These are phyloP conservation scores for Neosilurus mollespiculum DNA, from an alignment of 2,797 vertebrate genomes.

Conservation along the genomic window DNA sequence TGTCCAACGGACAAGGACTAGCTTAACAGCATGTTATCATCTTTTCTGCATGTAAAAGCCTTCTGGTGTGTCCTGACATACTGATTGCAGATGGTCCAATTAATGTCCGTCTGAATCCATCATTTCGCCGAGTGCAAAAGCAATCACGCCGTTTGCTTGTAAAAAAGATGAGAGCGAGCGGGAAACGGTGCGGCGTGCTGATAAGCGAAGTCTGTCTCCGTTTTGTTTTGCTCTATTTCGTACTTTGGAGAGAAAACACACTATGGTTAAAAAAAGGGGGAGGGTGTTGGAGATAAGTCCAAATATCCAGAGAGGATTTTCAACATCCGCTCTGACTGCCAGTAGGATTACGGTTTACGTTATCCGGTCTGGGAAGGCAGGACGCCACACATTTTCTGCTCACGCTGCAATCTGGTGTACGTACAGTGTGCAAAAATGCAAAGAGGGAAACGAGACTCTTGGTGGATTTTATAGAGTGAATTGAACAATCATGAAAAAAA, in stretches of 20 bases:
- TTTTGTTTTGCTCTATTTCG: slow-evolving; percentile 20
- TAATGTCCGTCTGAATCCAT: slow-evolving; percentile 8
- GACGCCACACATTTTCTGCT: not conserved
- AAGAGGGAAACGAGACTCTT: not conserved
- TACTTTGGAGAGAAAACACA: slow-evolving; percentile 14
- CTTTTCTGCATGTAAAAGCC: slow-evolving; percentile 18
- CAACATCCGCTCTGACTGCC: not conserved
- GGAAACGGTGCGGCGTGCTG: slow-evolving; percentile 12
- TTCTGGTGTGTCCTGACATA: slow-evolving; percentile 23
- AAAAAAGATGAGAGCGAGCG: not conserved
- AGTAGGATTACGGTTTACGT: not conserved
- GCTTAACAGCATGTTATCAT: slow-evolving; percentile 27
- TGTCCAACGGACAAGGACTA: not conserved
- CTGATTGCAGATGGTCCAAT: slow-evolving; percentile 32
- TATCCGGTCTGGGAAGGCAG: not conserved
- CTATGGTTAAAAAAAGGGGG: not conserved
- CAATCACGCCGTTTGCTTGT: slow-evolving; percentile 1
- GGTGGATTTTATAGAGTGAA: not conserved
- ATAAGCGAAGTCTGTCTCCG: slow-evolving; percentile 9
- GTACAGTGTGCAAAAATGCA: not conserved
- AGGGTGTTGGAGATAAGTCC: slow-evolving; percentile 1
- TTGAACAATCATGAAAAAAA: not conserved
- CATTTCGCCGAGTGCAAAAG: slow-evolving; percentile 11
- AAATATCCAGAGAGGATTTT: slow-evolving; percentile 21
- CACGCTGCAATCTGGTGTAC: not conserved